A percentile compares a stretch with the other conserved stretches of the same genome.
These are phyloP conservation scores for Atopsyche davidsoni DNA, from an alignment of 1,140 invertebrate species.

Conservation along the genomic window DNA sequence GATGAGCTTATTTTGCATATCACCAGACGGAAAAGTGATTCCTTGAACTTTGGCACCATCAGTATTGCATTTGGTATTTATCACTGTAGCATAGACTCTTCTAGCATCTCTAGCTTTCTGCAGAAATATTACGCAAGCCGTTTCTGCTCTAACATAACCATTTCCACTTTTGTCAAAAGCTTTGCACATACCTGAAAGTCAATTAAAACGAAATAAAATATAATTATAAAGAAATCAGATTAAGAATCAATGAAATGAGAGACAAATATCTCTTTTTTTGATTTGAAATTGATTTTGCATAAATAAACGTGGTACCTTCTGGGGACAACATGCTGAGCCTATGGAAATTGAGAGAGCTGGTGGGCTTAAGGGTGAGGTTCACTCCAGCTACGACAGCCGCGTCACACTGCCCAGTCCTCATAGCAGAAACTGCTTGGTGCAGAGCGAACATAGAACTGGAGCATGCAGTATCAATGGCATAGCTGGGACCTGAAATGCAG, in stretches of 20 bases:
- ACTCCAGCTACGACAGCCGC: conserved; percentile 86
- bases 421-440: conserved; percentile 77
- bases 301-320: conserved; percentile 65
- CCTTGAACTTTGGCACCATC: conserved; percentile 86
- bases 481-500: conserved; percentile 81
- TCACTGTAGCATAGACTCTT: conserved; percentile 78
- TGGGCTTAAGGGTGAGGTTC: conserved; percentile 80
- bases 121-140: conserved; percentile 71
- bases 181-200: conserved; percentile 64
- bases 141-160: conserved; percentile 91
- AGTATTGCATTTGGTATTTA: conserved; percentile 82
- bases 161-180: conserved; percentile 87
- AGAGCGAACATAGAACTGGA: conserved; percentile 87
- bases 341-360: conserved; percentile 87
- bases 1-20: conserved; percentile 81
- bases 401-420: conserved; percentile 82
- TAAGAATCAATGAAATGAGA: too few species aligned
- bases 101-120: conserved; percentile 71
- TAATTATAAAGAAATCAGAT: not conserved
- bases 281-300: too few species aligned
- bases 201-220: too few species aligned
- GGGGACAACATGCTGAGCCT: conserved; percentile 83
- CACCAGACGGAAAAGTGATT: conserved; percentile 86
- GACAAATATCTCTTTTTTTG: too few species aligned
- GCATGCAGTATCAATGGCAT: conserved; percentile 91